These are phyloP conservation scores for Miniopterus natalensis DNA, from an alignment of 2,113 vertebrate species.

Conservation along the genomic window DNA sequence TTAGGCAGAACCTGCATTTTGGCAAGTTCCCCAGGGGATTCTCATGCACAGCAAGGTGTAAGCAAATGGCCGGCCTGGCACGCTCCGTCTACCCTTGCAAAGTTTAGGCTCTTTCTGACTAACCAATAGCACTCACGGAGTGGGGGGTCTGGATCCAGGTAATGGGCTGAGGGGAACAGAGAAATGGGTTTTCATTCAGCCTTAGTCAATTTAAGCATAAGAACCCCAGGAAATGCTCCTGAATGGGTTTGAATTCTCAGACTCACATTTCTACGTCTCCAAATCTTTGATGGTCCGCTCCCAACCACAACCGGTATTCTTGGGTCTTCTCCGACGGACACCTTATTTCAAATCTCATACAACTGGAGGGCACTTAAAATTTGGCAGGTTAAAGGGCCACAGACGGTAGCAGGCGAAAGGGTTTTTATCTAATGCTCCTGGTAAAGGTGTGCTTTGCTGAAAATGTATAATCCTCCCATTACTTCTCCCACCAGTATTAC, in stretches of 20 bases:
- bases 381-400: not conserved
- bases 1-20: not conserved
- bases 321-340: not conserved
- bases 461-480: not conserved
- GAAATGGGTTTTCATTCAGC: not conserved
- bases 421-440: not conserved
- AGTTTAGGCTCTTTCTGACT: not conserved
- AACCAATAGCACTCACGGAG: fast-evolving
- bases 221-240: not conserved
- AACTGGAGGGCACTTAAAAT: not conserved
- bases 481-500: not conserved
- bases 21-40: not conserved
- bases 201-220: not conserved
- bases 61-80: not conserved
- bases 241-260: not conserved
- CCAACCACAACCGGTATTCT: not conserved
- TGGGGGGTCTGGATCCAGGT: no score
- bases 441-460: not conserved
- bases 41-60: not conserved
- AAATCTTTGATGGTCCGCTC: not conserved
- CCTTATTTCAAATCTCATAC: not conserved
- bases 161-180: not conserved
- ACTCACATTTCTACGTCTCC: not conserved
- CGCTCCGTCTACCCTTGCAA: not conserved
- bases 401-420: not conserved